Evolutionary conservation across 1,140 invertebrate genomes (phyloP).

Genomic region (Dendroctonus ponderosae): DNA sequence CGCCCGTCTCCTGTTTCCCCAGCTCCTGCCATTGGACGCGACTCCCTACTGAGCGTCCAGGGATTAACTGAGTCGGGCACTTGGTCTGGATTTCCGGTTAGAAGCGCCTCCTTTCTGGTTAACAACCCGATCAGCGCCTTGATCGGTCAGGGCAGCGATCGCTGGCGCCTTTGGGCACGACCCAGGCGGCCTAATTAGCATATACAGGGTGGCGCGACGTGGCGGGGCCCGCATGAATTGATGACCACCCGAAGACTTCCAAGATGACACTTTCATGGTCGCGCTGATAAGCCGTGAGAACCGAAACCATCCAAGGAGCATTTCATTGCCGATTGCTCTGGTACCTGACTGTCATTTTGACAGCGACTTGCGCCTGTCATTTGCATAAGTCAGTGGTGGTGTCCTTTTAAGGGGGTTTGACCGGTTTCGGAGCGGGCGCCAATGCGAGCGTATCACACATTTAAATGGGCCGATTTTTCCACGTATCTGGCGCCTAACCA

Average conservation of each 20-base stretch:
- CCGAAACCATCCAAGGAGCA: neutral
- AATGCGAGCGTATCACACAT: neutral
- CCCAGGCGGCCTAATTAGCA: conserved; percentile 13
- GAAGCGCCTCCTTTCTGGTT: no score
- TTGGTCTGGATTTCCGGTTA: no score
- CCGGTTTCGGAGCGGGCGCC: neutral
- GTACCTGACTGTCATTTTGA: neutral
- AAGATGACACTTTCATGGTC: conserved; percentile 13
- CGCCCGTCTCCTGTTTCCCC: no score
- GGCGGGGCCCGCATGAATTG: conserved; percentile 22
- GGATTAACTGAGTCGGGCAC: no score
- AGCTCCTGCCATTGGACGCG: no score
- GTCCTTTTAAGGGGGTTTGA: neutral
- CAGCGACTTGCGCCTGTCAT: neutral
- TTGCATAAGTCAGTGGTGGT: neutral
- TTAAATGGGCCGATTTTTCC: neutral
- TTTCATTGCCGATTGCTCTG: neutral
- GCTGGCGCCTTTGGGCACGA: no score
- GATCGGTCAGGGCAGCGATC: no score
- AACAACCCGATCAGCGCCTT: no score
- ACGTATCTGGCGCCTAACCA: conserved; percentile 28
- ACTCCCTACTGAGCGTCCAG: no score
- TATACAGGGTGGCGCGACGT: conserved; percentile 26
- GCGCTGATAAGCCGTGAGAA: conserved; percentile 9
- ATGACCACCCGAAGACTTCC: conserved; percentile 1